Conservation (phyloP, 2,113 vertebrate genomes). For the Orientallactaga bullata region DNA sequence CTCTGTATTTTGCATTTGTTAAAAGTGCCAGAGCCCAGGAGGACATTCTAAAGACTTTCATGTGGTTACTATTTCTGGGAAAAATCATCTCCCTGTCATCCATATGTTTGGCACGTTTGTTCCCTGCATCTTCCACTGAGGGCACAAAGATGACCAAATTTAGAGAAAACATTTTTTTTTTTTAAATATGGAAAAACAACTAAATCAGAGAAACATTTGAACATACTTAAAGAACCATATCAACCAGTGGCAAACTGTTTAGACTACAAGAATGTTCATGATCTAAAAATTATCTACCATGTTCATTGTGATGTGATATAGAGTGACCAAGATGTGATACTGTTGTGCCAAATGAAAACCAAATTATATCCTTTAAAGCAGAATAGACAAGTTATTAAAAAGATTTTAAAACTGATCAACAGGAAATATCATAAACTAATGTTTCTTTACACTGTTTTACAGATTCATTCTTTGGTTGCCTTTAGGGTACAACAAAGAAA, state of each 20-base stretch:
- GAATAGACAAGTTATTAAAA: neutral
- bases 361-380: conserved; percentile 8
- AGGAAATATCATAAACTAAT: neutral
- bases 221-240: neutral
- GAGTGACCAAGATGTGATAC: neutral
- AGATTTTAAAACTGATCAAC: neutral
- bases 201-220: conserved; percentile 30
- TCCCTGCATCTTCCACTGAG: neutral
- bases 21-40: conserved; percentile 44
- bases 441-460: neutral
- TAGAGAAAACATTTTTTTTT: conserved; percentile 63
- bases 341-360: neutral
- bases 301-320: neutral
- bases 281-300: neutral
- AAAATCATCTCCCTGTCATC: neutral
- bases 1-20: conserved; percentile 28
- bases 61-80: conserved; percentile 59
- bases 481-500: neutral
- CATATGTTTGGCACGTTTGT: neutral
- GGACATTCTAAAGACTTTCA: conserved; percentile 24
- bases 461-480: neutral
- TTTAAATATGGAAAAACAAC: conserved; percentile 39
- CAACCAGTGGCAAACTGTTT: conserved; percentile 20
- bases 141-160: neutral
- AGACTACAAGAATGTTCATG: conserved; percentile 2